A percentile compares a stretch with the other conserved stretches of the same genome.
phyloP scores from a whole-genome alignment of 2,888 invertebrate genomes.

The Parnassius apollo region DNA sequence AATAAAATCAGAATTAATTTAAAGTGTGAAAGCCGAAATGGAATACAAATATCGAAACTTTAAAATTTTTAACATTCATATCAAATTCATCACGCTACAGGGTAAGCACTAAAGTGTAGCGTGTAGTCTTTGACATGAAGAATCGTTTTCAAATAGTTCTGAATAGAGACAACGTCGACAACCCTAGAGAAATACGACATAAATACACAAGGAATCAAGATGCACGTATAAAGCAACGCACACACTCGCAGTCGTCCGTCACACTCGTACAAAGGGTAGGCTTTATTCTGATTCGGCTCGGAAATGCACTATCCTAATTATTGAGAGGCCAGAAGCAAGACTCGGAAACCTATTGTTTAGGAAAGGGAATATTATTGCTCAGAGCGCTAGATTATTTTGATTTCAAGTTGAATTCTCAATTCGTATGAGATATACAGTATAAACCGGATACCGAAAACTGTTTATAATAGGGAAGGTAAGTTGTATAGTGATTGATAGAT shows the following conservation, averaged over 20 bases:
- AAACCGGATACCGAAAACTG: background rate
- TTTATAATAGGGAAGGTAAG: background rate
- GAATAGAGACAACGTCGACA: slow-evolving; percentile 28
- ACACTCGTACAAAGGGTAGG: slow-evolving; percentile 65
- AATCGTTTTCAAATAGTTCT: no score
- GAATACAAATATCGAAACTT: no score
- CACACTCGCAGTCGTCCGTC: slow-evolving; percentile 45
- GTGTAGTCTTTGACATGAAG: no score
- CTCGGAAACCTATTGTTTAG: slow-evolving; percentile 54
- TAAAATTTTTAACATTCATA: no score
- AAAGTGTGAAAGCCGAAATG: no score
- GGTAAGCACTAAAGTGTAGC: no score
- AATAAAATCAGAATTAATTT: no score
- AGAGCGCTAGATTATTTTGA: slow-evolving; percentile 24
- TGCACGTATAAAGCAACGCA: slow-evolving; percentile 45
- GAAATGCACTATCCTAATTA: slow-evolving; percentile 85
- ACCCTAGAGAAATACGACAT: slow-evolving; percentile 40
- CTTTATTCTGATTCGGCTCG: slow-evolving; percentile 76
- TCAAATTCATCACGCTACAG: no score
- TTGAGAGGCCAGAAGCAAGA: slow-evolving; percentile 63
- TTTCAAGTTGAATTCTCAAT: slow-evolving; percentile 13
- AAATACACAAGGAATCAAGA: slow-evolving; percentile 63
- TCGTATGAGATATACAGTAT: background rate
- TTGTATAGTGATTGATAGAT: no score
- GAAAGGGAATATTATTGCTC: slow-evolving; percentile 44